Evolutionary conservation across 2,888 invertebrate species (phyloP).

Genomic region (Cosmia trapezina): DNA sequence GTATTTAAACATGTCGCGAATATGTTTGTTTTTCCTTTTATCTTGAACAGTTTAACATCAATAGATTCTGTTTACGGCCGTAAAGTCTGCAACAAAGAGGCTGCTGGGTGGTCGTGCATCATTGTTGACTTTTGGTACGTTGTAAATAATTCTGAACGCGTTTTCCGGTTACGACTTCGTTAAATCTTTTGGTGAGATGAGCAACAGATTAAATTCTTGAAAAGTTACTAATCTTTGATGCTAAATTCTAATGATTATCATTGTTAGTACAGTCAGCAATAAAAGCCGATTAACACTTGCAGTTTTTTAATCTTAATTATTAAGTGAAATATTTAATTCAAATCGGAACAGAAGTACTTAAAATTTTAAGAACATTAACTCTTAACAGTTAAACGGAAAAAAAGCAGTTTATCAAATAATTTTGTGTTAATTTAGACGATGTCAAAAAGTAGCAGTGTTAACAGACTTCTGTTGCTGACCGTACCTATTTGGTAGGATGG

Average conservation of each 20-base stretch:
- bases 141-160: slow-evolving; percentile 55
- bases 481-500: no score
- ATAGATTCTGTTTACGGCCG: slow-evolving; percentile 47
- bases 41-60: slow-evolving; percentile 57
- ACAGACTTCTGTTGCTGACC: no score
- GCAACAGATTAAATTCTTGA: slow-evolving; percentile 3
- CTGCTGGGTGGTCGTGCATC: slow-evolving; percentile 44
- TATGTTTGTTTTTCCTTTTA: slow-evolving; percentile 47
- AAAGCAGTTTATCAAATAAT: no score
- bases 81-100: slow-evolving; percentile 63
- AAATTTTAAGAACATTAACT: no score
- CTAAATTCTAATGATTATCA: not conserved
- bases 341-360: no score
- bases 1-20: slow-evolving; percentile 46
- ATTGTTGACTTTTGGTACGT: slow-evolving; percentile 55
- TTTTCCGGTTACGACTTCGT: slow-evolving; percentile 27
- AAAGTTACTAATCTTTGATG: slow-evolving; percentile 2
- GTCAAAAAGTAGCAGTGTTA: no score
- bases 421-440: no score
- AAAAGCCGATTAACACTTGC: no score
- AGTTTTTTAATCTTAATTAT: no score
- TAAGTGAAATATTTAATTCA: no score
- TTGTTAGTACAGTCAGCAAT: no score
- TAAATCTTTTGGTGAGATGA: slow-evolving; percentile 23
- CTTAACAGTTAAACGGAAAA: no score